phyloP scores from a whole-genome alignment of 2,888 invertebrate species.

The Choreutis nemorana region DNA sequence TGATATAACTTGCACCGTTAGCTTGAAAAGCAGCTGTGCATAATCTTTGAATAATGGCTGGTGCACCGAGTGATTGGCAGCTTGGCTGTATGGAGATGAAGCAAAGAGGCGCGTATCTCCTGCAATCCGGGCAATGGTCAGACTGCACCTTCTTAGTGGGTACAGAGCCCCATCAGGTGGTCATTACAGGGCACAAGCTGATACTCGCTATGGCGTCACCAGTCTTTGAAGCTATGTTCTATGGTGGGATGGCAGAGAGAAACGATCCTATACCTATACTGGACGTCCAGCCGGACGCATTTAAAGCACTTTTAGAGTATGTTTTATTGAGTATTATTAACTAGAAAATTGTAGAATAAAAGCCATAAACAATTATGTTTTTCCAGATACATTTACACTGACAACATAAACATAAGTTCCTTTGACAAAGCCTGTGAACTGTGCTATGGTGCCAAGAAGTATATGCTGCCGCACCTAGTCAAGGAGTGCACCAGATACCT shows the following conservation, averaged over 20 bases:
- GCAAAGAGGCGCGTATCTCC: constrained; percentile 75
- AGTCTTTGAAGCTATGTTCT: constrained; percentile 90
- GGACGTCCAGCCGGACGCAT: constrained; percentile 87
- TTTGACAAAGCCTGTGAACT: constrained; percentile 88
- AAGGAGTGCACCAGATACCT: constrained; percentile 84
- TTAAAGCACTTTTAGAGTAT: constrained; percentile 78
- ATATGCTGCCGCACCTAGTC: constrained; percentile 84
- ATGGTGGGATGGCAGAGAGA: constrained; percentile 82
- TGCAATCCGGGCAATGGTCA: constrained; percentile 84
- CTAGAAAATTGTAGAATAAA: neutral
- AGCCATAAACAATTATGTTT: neutral
- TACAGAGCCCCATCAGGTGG: constrained; percentile 76
- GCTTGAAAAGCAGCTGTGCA: too few relatives aligned
- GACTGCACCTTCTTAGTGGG: constrained; percentile 87
- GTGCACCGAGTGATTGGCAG: constrained; percentile 78
- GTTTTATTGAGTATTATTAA: neutral
- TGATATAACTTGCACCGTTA: too few relatives aligned
- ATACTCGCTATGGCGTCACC: constrained; percentile 88
- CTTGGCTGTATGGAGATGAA: constrained; percentile 73
- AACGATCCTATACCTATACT: constrained; percentile 79
- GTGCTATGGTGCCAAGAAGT: constrained; percentile 89
- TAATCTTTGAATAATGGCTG: constrained; percentile 36
- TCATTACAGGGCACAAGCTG: constrained; percentile 79
- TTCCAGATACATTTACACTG: constrained; percentile 82
- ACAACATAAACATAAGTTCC: constrained; percentile 78